Base-by-base conservation (phyloP, 1,140 invertebrate species). In the Drosophila fuyamai region DNA sequence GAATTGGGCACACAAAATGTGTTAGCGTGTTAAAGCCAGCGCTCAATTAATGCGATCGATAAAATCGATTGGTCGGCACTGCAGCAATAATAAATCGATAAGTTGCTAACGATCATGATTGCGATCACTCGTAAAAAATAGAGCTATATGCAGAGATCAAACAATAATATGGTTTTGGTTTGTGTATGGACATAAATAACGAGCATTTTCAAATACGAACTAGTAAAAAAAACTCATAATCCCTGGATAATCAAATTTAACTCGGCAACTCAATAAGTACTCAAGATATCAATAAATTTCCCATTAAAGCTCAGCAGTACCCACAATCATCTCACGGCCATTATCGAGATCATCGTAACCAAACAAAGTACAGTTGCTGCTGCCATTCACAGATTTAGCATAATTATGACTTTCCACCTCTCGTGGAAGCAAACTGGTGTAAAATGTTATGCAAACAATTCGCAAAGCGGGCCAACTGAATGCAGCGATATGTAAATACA, bases 381-480 rank as follows among this genome's bases (percentile, higher is more conserved):
- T 32, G 18, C 35, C 50, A 54, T 54, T 65, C 41, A 56, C 44
- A 23, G 46, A 65, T 74, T 75, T 56, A 55, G 32, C 73, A 66
- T 75, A 75, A 54, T 76, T 76, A 76, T 76, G 59, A 76, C 40
- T 46, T 14, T 56, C 60, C 38, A 51, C 12, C 74, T 79, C 70
- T 68, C 82, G 59, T 50, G 61, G 68, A 62, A 61, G 46, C 60
- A 79, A 79, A 79, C 58, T 81, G 68, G 82, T 86, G 83, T 88
- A 86, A 86, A 88, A 79, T 81, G 80, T 86, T 86, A 86, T 86
- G 82, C 83, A 88, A 86, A 85, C 81, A 85, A 86, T 85, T 76
- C 59, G 59, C 76, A 68, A 82, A 83, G 38, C 13, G 57, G 57
- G 18, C 9, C 50, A 48, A 14, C 29, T 40, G 43, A 40, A 44